Evolutionary conservation across 2,797 vertebrate species (phyloP), one percentile per base, ranked within the genome.

Genomic region (Ciconia nigra): DNA sequence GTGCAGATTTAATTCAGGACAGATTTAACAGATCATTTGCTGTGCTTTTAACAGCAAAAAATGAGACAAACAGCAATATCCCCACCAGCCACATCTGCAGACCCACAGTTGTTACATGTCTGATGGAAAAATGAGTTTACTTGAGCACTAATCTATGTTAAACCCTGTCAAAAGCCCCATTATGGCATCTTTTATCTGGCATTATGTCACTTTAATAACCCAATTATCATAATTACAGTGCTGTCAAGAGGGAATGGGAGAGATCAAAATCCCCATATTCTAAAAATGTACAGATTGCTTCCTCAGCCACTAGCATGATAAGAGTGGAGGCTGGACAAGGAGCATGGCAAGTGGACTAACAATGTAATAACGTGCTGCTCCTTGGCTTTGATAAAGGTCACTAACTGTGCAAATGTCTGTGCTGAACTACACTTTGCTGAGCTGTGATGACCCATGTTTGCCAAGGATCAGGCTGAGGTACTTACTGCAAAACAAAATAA

Each of bases 191-290:
- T 83, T 92, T 87, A 58, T 73, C 90, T 86, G 69, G 72, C 96
- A 73, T 90, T 83, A 76, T 97, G 95, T 92, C 95, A 90, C 84
- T 86, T 94, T 95, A 96, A 97, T 90, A 94, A 96, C 13, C 28
- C 79, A 93, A 92, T 97, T 97, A 97, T 52, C 84, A 90, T 96
- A 96, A 97, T 97, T 94, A 88, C 77, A 57, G 85, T 62, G 82
- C 92, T 96, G 92, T 94, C 28, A 16, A 63, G 72, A 70, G 28
- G 58, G 39, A 95, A 78, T 31, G 15, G 66, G 31, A 84, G 84
- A 91, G 41, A 91, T 94, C n/a, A 79, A 74, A 90, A 89, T 59
- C 72, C 55, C 49, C n/a, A 11, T 83, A 57, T 72, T 89, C 51
- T 93, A 42, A 67, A 69, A 85, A 90, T 3, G 25, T 35, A 76